Evolutionary conservation across 2,888 invertebrate genomes (phyloP).

Genomic region (Rhimphoctona megacephalus): DNA sequence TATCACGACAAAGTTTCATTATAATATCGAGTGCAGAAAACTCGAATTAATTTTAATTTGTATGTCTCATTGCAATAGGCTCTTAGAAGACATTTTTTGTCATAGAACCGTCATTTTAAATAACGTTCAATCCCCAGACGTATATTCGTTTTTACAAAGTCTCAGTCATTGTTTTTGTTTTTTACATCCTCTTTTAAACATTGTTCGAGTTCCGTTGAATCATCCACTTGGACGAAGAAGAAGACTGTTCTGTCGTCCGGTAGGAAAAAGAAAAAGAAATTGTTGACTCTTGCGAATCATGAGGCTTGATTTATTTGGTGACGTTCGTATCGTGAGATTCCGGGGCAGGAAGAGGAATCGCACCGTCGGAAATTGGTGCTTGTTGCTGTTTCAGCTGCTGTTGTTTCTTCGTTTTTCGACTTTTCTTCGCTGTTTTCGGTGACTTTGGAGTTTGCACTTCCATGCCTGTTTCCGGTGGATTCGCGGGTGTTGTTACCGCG

Average conservation of each 20-base stretch:
- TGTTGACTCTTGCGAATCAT: constrained; percentile 19
- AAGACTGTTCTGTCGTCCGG: constrained; percentile 6
- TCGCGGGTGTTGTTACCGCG: constrained; percentile 49
- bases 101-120: background rate
- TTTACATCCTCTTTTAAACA: background rate
- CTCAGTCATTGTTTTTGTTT: background rate
- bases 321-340: constrained; percentile 65
- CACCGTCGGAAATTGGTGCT: constrained; percentile 77
- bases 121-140: constrained; percentile 9
- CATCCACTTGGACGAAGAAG: constrained; percentile 15
- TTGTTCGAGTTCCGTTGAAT: background rate
- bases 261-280: background rate
- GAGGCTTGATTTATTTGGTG: constrained; percentile 55
- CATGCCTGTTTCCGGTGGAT: constrained; percentile 50
- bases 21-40: constrained; percentile 21
- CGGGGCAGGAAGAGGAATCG: constrained; percentile 82
- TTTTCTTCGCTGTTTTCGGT: constrained; percentile 77
- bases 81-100: background rate
- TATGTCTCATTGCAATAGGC: constrained; percentile 16
- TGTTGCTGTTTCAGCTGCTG: constrained; percentile 62
- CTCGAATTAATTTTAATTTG: constrained; percentile 31
- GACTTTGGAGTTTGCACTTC: constrained; percentile 69
- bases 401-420: constrained; percentile 79
- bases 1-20: constrained; percentile 38
- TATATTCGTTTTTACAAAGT: constrained; percentile 18